phyloP scores from a whole-genome alignment of 1,140 invertebrate genomes.

The Mylabris phalerata region DNA sequence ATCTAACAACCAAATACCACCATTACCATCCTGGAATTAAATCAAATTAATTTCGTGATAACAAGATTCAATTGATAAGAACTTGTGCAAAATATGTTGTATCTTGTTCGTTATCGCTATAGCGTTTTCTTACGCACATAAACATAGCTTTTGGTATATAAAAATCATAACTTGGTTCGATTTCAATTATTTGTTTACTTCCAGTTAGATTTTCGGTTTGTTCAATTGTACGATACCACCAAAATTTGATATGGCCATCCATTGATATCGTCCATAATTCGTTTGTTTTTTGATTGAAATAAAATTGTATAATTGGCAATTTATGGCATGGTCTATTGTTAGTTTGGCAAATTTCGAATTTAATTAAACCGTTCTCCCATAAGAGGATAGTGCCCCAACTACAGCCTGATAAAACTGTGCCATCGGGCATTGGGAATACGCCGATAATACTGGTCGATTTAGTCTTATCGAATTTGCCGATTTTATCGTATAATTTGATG shows the following conservation, averaged over 20 bases:
- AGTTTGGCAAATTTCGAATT: constrained; percentile 67
- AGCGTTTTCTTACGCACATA: constrained; percentile 50
- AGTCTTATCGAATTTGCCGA: constrained; percentile 83
- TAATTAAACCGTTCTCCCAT: constrained; percentile 82
- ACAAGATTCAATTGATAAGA: constrained; percentile 1
- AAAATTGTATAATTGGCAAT: constrained; percentile 65
- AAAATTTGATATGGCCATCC: constrained; percentile 76
- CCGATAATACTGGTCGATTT: constrained; percentile 83
- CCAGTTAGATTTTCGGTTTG: constrained; percentile 64
- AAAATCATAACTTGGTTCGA: constrained; percentile 78
- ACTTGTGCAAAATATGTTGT: constrained; percentile 69
- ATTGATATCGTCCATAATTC: constrained; percentile 59
- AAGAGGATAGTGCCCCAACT: constrained; percentile 85
- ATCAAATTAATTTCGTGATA: constrained; percentile 1
- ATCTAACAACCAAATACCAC: constrained; percentile 75
- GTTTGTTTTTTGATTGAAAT: constrained; percentile 44
- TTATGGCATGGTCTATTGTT: constrained; percentile 65
- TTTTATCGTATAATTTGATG: constrained; percentile 75
- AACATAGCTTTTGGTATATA: constrained; percentile 48
- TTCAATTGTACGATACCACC: constrained; percentile 84
- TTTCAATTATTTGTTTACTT: constrained; percentile 64
- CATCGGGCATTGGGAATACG: constrained; percentile 75
- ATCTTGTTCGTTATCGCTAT: constrained; percentile 38
- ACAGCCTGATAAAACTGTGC: constrained; percentile 76
- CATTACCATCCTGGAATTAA: constrained; percentile 62